phyloP scores from a whole-genome alignment of 30 jellyfish, hydroid and myxozoan genomes.

The Rhopilema esculentum region DNA sequence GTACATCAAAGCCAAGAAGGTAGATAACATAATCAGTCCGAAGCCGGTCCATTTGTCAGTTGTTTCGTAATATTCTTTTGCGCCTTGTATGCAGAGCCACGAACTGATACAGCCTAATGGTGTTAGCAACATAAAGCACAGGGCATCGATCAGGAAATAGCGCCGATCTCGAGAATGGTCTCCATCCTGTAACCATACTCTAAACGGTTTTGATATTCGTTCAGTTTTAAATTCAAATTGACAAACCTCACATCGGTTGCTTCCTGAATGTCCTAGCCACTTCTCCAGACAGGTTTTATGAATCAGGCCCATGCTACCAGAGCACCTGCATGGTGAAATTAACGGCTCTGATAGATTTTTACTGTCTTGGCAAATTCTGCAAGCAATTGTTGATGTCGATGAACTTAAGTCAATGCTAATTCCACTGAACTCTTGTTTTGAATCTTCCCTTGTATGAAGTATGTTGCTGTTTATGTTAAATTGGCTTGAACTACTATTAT shows the following conservation, averaged over 20 bases:
- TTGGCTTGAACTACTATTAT: not conserved
- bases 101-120: constrained; percentile 87
- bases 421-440: constrained; percentile 44
- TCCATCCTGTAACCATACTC: constrained; percentile 47
- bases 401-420: constrained; percentile 38
- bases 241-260: constrained; percentile 88
- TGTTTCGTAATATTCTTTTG: constrained; percentile 68
- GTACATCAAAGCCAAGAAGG: constrained; percentile 79
- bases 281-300: constrained; percentile 84
- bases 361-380: constrained; percentile 91
- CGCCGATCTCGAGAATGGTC: constrained; percentile 67
- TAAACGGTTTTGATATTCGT: constrained; percentile 53
- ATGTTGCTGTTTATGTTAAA: not conserved
- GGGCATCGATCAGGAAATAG: constrained; percentile 62
- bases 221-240: constrained; percentile 73
- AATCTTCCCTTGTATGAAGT: not conserved
- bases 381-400: constrained; percentile 49
- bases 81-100: constrained; percentile 91
- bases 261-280: constrained; percentile 87
- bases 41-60: constrained; percentile 95
- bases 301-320: constrained; percentile 87
- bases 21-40: constrained; percentile 81
- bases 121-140: constrained; percentile 81
- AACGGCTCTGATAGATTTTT: constrained; percentile 50
- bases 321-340: constrained; percentile 82